Conservation (phyloP, 2,888 invertebrate genomes). For the Thalpophila matura region DNA sequence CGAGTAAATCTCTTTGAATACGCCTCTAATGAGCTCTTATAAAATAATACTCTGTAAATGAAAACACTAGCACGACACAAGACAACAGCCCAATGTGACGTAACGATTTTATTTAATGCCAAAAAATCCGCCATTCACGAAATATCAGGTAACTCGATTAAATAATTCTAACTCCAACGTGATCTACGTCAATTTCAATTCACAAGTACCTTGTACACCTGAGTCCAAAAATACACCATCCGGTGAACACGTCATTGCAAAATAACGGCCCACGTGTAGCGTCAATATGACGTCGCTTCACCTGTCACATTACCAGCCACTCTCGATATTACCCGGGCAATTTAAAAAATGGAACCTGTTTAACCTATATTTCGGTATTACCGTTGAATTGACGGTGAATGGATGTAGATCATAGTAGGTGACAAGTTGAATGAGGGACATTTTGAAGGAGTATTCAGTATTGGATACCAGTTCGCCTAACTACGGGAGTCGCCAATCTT, state of each 20-base stretch:
- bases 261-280: slow-evolving; percentile 31
- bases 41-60: no score
- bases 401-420: not conserved
- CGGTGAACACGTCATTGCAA: slow-evolving; percentile 36
- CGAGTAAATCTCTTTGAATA: no score
- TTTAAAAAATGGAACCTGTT: slow-evolving; percentile 57
- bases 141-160: slow-evolving; percentile 12
- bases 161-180: slow-evolving; percentile 16
- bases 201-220: slow-evolving; percentile 27
- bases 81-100: no score
- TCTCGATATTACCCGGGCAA: slow-evolving; percentile 62
- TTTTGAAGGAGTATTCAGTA: no score
- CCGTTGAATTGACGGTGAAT: slow-evolving; percentile 37
- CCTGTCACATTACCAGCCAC: slow-evolving; percentile 67
- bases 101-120: no score
- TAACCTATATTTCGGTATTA: slow-evolving; percentile 40
- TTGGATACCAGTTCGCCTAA: no score
- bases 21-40: no score
- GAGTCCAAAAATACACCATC: slow-evolving; percentile 25
- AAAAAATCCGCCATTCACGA: slow-evolving; percentile 1
- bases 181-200: slow-evolving; percentile 37
- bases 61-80: no score
- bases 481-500: no score
- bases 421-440: no score
- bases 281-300: slow-evolving; percentile 60